Percentiles rank a stretch among this genome's conserved stretches.
These are phyloP conservation scores for Gallinago jamesoni DNA, from an alignment of 2,113 vertebrate genomes.

Conservation along the genomic window DNA sequence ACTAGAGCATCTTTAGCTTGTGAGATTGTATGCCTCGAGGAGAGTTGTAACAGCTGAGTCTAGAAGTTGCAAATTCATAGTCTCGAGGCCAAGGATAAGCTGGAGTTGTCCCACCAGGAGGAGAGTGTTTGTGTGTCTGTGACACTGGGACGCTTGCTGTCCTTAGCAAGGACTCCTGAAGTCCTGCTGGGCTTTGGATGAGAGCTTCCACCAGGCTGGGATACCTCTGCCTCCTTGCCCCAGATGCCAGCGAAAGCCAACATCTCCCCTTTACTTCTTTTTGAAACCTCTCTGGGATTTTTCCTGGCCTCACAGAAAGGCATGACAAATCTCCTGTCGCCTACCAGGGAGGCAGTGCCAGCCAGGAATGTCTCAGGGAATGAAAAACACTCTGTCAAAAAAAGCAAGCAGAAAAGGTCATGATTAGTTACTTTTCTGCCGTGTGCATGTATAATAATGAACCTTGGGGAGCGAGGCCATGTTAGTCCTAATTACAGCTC, in stretches of 20 bases:
- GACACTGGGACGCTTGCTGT: background rate
- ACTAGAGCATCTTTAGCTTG: background rate
- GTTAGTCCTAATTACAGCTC: conserved; percentile 32
- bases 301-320: background rate
- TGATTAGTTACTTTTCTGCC: conserved; percentile 7
- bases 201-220: background rate
- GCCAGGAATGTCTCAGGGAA: background rate
- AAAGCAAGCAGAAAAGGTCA: background rate
- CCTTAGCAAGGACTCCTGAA: background rate
- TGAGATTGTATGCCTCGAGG: background rate
- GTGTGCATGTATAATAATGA: background rate
- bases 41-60: background rate
- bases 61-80: background rate
- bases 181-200: background rate
- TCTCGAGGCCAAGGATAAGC: background rate
- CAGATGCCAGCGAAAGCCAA: background rate
- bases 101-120: background rate
- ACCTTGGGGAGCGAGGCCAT: background rate
- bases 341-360: background rate
- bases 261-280: background rate
- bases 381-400: conserved; percentile 14
- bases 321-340: background rate
- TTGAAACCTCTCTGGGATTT: background rate
- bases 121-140: background rate
- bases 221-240: background rate